Evolutionary conservation across 2,113 vertebrate genomes (phyloP), one percentile per base, ranked within the genome.

Genomic region (Salvator merianae): DNA sequence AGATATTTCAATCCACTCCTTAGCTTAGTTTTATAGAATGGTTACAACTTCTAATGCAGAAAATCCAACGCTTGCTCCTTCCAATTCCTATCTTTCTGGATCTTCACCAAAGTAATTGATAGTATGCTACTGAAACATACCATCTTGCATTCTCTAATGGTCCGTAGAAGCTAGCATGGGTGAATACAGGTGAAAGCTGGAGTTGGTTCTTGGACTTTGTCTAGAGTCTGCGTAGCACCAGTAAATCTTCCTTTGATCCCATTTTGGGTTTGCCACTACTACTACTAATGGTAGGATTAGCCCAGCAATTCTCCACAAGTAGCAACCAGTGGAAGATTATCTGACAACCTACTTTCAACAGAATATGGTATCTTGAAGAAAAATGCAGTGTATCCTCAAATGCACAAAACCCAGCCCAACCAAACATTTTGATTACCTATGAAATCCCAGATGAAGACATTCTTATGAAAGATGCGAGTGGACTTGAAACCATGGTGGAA

Each of bases 371-470:
- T 59, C 55, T 59, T 59, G 55, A 59, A 16, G 16, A 59, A 59
- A 53, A 59, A 59, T 20, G 55, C 55, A 59, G 55, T 59, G 14
- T 20, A 59, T 59, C 24, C 36, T 40, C 18, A 28, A n/a, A 5
- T 80, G 34, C 26, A 83, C 50, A 62, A 47, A 73, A 62, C 68
- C 70, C 70, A 78, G 75, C 26, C 59, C 59, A 85, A 63, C 7
- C 3, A 28, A 77, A 24, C 91, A 50, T 24, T 30, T 9, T 5
- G n/a, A 66, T 97, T 95, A 99, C 99, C 99, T 90, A 99, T 96
- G 91, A 99, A 99, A 93, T 99, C 98, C 99, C 99, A 99, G 88
- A 99, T 96, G 93, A 99, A 99, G 88, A 99, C 95, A 1, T 97
- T 99, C 93, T 98, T 98, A 93, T 99, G 98, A 92, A 99, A 99